Conservation (phyloP, 2,888 invertebrate genomes). For the Capitulum mitella region DNA sequence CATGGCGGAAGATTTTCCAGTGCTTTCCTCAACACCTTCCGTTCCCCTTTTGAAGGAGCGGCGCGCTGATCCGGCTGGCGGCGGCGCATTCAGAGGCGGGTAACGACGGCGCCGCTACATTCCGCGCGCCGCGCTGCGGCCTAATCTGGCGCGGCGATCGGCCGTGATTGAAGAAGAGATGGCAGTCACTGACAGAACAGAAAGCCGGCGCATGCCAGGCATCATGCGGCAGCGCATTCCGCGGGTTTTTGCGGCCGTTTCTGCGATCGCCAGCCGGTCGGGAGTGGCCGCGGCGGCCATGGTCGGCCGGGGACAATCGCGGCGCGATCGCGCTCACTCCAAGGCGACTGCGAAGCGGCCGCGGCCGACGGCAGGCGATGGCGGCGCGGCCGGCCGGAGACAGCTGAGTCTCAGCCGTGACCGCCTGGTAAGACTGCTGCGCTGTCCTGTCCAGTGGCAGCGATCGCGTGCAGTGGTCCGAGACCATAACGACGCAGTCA, state of each 20-base stretch:
- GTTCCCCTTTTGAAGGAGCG: background rate
- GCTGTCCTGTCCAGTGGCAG: too few relatives aligned
- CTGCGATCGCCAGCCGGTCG: background rate
- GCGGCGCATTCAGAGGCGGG: slow-evolving; percentile 1
- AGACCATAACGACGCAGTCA: too few relatives aligned
- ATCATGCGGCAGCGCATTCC: slow-evolving; percentile 5
- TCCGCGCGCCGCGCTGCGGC: background rate
- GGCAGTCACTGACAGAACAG: slow-evolving; percentile 10
- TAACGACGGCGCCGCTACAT: slow-evolving; percentile 11
- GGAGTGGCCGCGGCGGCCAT: background rate
- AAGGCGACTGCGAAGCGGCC: too few relatives aligned
- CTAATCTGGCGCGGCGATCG: slow-evolving; percentile 12
- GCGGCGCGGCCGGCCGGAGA: too few relatives aligned
- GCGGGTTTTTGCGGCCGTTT: slow-evolving; percentile 7
- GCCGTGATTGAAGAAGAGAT: slow-evolving; percentile 3
- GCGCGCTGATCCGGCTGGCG: background rate
- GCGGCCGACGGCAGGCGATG: too few relatives aligned
- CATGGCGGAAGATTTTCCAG: too few relatives aligned
- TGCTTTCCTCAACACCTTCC: too few relatives aligned
- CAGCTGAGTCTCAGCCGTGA: too few relatives aligned
- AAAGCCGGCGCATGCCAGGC: slow-evolving; percentile 17
- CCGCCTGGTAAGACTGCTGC: too few relatives aligned
- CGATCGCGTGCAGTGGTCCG: too few relatives aligned
- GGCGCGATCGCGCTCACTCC: too few relatives aligned
- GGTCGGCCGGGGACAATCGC: background rate